phyloP scores from a whole-genome alignment of 2,797 vertebrate genomes.

The Aplochiton taeniatus region DNA sequence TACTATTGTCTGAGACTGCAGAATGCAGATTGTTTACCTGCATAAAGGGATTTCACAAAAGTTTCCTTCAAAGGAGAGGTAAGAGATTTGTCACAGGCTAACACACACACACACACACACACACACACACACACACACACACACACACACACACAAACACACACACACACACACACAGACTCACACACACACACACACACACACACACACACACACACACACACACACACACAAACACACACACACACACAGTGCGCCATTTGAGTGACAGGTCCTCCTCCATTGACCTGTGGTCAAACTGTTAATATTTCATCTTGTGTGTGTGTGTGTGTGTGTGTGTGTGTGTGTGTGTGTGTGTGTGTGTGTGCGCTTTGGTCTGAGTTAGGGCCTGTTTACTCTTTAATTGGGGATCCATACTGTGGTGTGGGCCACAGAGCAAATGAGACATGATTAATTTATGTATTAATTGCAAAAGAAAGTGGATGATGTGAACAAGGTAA shows the following conservation, averaged over 20 bases:
- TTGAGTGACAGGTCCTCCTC: slow-evolving; percentile 57
- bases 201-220: slow-evolving; percentile 11
- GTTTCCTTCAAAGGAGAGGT: not conserved
- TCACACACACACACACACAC: slow-evolving; percentile 14
- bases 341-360: slow-evolving; percentile 29
- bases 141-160: not conserved
- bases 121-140: not conserved
- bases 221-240: not conserved
- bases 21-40: no score
- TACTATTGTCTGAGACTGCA: no score
- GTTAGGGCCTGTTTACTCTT: slow-evolving; percentile 63
- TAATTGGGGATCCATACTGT: slow-evolving; percentile 59
- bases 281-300: slow-evolving; percentile 47
- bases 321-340: slow-evolving; percentile 12
- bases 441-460: slow-evolving; percentile 78
- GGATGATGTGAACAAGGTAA: slow-evolving; percentile 49
- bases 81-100: not conserved
- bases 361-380: slow-evolving; percentile 51
- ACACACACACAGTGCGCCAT: not conserved
- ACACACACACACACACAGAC: slow-evolving; percentile 3
- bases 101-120: slow-evolving; percentile 9
- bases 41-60: no score
- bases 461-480: slow-evolving; percentile 67
- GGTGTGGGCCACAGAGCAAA: slow-evolving; percentile 69
- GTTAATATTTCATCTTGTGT: slow-evolving; percentile 73